Conservation (phyloP, 2,113 vertebrate species). For the Oreotrochilus melanogaster region DNA sequence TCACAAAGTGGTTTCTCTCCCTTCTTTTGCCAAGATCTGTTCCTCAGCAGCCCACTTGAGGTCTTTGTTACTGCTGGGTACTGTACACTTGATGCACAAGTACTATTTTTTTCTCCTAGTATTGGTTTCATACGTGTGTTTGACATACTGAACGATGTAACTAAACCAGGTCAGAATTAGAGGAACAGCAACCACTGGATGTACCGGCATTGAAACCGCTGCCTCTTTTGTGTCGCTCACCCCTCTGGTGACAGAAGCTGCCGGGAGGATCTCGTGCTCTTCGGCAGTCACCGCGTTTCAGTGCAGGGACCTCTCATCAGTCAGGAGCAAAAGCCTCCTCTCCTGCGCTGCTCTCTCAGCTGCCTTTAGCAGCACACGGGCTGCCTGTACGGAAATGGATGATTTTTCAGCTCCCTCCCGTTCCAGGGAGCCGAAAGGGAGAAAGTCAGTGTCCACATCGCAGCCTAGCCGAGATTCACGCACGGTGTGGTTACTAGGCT, state of each 20-base stretch:
- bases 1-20: neutral
- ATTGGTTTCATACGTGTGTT: neutral
- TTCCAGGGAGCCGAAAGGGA: neutral
- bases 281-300: neutral
- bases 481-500: neutral
- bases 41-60: neutral
- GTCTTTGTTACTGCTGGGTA: neutral
- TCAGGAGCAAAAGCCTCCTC: constrained; percentile 35
- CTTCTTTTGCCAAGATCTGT: neutral
- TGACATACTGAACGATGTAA: neutral
- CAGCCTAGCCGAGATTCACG: neutral
- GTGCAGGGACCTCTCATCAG: constrained; percentile 12
- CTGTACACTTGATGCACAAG: neutral
- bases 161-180: neutral
- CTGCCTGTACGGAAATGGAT: constrained; percentile 64
- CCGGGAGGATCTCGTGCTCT: neutral
- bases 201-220: neutral
- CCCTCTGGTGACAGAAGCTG: neutral
- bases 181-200: neutral
- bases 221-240: neutral
- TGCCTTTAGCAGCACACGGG: neutral
- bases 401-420: constrained; percentile 17
- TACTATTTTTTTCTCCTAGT: neutral
- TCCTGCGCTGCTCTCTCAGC: constrained; percentile 33
- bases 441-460: neutral